Conservation (phyloP, 2,797 vertebrate species). For the Novumbra hubbsi region DNA sequence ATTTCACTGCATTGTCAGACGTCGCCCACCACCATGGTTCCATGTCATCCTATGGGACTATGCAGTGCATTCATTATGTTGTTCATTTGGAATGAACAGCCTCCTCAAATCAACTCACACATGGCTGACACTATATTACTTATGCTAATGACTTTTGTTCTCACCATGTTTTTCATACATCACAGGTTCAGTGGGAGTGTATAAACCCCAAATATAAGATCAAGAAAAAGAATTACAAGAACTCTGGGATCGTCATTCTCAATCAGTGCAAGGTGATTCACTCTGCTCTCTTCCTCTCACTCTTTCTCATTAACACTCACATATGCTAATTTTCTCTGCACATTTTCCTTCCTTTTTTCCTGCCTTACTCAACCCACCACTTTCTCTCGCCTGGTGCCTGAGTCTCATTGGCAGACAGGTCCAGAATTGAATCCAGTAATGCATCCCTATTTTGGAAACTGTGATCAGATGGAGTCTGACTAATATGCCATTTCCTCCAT, state of each 20-base stretch:
- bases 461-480: conserved; percentile 10
- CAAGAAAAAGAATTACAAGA: conserved; percentile 98
- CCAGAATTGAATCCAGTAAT: not conserved
- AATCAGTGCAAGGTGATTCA: conserved; percentile 91
- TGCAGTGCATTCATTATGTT: conserved; percentile 20
- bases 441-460: not conserved
- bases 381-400: not conserved
- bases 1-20: conserved; percentile 21
- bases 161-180: not conserved
- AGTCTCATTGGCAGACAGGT: not conserved
- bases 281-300: not conserved
- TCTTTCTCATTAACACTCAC: not conserved
- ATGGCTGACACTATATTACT: not conserved
- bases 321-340: not conserved
- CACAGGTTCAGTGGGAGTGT: conserved; percentile 89
- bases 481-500: conserved; percentile 5
- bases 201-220: conserved; percentile 94
- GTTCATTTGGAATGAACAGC: not conserved
- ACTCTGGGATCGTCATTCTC: conserved; percentile 94
- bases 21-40: conserved; percentile 1
- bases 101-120: not conserved
- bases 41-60: conserved; percentile 10
- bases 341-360: not conserved
- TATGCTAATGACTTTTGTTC: not conserved
- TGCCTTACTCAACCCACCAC: not conserved